Conservation (phyloP, 1,140 invertebrate genomes). For the Drosophila gunungcola region DNA sequence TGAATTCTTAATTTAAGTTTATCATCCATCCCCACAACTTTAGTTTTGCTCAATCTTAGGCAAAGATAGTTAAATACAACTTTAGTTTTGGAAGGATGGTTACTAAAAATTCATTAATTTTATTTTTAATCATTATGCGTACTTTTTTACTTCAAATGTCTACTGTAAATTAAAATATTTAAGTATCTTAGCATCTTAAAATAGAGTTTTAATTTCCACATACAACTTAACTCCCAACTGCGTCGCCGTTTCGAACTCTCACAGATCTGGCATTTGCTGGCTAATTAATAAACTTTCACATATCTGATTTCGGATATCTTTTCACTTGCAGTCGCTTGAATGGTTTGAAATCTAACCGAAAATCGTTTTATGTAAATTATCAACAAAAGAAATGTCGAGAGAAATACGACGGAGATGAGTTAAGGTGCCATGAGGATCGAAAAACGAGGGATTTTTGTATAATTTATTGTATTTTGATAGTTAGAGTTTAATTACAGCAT, state of each 20-base stretch:
- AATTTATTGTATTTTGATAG: constrained; percentile 78
- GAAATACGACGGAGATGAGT: constrained; percentile 35
- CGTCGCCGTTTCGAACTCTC: constrained; percentile 10
- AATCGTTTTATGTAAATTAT: constrained; percentile 76
- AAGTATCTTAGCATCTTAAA: background rate
- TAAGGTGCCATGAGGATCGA: constrained; percentile 26
- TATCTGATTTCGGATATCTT: constrained; percentile 62
- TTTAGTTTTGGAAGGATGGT: too few species aligned
- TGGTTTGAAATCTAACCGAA: constrained; percentile 43
- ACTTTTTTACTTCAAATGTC: background rate
- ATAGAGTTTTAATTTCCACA: background rate
- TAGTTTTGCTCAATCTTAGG: background rate
- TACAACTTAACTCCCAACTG: constrained; percentile 1
- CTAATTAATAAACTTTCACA: constrained; percentile 83
- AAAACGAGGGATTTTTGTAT: constrained; percentile 38
- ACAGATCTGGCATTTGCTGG: constrained; percentile 43
- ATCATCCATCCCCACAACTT: too few species aligned
- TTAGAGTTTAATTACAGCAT: constrained; percentile 77
- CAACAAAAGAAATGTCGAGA: constrained; percentile 35
- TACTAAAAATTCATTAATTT: too few species aligned
- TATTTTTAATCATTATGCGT: too few species aligned
- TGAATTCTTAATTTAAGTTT: background rate
- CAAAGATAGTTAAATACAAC: too few species aligned
- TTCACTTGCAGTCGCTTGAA: constrained; percentile 69
- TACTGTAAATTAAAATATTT: background rate